phyloP scores from a whole-genome alignment of 2,888 invertebrate genomes.

The Fragum whitleyi region DNA sequence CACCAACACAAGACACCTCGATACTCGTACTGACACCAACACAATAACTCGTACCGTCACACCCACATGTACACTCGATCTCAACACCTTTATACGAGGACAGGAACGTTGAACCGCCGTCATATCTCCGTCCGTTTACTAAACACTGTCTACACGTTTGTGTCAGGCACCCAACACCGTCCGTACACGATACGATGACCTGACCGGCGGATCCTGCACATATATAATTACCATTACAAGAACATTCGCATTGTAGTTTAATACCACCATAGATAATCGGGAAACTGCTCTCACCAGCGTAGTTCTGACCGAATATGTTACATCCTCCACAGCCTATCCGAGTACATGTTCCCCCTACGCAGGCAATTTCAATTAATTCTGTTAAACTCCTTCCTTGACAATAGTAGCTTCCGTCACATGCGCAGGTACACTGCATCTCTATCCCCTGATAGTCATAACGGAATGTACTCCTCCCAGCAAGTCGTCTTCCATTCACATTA shows the following conservation, averaged over 20 bases:
- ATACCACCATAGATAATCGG: conserved; percentile 47
- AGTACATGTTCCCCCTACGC: conserved; percentile 52
- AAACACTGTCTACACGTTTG: conserved; percentile 45
- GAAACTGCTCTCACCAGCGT: conserved; percentile 48
- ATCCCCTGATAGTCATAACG: conserved; percentile 56
- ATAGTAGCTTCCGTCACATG: conserved; percentile 65
- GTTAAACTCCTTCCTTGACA: conserved; percentile 55
- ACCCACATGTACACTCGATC: conserved; percentile 57
- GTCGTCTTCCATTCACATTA: conserved; percentile 13
- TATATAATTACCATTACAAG: conserved; percentile 52
- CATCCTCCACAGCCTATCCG: conserved; percentile 53
- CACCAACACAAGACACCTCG: conserved; percentile 53
- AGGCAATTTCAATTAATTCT: conserved; percentile 56
- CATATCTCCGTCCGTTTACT: conserved; percentile 48
- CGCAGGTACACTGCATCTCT: conserved; percentile 63
- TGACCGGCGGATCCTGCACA: conserved; percentile 43
- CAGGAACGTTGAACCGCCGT: conserved; percentile 44
- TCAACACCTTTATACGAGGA: conserved; percentile 56
- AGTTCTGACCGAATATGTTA: conserved; percentile 43
- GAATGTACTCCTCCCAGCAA: conserved; percentile 42
- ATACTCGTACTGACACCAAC: conserved; percentile 55
- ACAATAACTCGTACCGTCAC: conserved; percentile 57
- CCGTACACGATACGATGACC: conserved; percentile 34
- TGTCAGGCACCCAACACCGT: conserved; percentile 55
- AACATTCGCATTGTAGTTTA: conserved; percentile 49